These are phyloP conservation scores for Rhea pennata DNA, from an alignment of 2,113 vertebrate species.

Conservation along the genomic window DNA sequence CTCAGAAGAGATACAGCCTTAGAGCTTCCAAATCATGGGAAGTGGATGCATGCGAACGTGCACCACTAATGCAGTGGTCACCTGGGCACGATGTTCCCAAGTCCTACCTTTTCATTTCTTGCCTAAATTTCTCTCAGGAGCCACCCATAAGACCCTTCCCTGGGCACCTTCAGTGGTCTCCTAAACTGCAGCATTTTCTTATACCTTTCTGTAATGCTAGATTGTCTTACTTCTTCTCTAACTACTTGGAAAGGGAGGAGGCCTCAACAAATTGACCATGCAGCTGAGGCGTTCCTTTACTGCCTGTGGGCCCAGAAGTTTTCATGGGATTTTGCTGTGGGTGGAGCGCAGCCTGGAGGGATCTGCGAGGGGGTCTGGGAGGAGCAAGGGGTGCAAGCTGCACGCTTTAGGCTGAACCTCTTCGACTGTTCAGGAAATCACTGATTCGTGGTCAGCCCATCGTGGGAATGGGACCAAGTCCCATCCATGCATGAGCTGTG, in stretches of 20 bases:
- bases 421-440: neutral
- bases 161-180: neutral
- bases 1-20: neutral
- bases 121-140: neutral
- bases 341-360: neutral
- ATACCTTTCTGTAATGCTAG: neutral
- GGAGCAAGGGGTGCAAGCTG: neutral
- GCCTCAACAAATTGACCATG: rapidly evolving
- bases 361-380: neutral
- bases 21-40: rapidly evolving
- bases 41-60: rapidly evolving
- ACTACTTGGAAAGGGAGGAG: neutral
- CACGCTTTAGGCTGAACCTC: neutral
- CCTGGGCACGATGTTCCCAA: neutral
- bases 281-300: neutral
- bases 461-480: neutral
- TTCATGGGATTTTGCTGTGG: neutral
- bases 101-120: no score
- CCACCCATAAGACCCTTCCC: rapidly evolving
- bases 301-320: rapidly evolving
- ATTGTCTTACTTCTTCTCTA: neutral
- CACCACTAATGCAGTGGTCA: rapidly evolving
- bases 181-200: neutral
- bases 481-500: neutral
- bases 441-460: neutral